Conservation (phyloP, 2,113 vertebrate species). For the Apistogramma diplotaenia region DNA sequence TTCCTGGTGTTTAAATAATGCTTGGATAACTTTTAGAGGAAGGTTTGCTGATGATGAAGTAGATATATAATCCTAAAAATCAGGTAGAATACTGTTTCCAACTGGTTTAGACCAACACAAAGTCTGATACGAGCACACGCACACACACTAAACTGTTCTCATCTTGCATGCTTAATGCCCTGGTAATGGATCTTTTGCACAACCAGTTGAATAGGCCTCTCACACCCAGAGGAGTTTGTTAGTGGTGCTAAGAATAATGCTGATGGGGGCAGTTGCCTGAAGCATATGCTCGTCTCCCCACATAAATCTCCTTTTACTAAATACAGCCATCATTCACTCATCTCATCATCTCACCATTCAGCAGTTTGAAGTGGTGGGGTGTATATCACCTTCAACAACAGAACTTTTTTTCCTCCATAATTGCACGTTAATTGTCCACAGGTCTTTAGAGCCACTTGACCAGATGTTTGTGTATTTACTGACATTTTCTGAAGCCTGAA, state of each 20-base stretch:
- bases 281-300: conserved; percentile 35
- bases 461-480: conserved; percentile 39
- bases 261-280: conserved; percentile 43
- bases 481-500: conserved; percentile 8
- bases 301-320: conserved; percentile 51
- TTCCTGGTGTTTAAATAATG: neutral
- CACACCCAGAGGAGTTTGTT: conserved; percentile 66
- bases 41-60: conserved; percentile 11
- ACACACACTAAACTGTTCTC: conserved; percentile 27
- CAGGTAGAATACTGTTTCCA: neutral
- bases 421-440: neutral
- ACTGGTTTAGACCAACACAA: neutral
- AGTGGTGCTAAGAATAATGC: conserved; percentile 61
- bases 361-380: neutral
- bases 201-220: conserved; percentile 53
- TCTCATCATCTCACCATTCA: conserved; percentile 24
- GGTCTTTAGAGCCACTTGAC: conserved; percentile 33
- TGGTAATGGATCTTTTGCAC: conserved; percentile 68
- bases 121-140: neutral
- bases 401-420: neutral
- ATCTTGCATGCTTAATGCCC: conserved; percentile 61
- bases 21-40: neutral
- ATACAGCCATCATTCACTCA: conserved; percentile 14
- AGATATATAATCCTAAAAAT: neutral
- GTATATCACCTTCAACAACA: conserved; percentile 15